Base-by-base conservation (phyloP, 1,140 invertebrate species). In the Homalodisca vitripennis region DNA sequence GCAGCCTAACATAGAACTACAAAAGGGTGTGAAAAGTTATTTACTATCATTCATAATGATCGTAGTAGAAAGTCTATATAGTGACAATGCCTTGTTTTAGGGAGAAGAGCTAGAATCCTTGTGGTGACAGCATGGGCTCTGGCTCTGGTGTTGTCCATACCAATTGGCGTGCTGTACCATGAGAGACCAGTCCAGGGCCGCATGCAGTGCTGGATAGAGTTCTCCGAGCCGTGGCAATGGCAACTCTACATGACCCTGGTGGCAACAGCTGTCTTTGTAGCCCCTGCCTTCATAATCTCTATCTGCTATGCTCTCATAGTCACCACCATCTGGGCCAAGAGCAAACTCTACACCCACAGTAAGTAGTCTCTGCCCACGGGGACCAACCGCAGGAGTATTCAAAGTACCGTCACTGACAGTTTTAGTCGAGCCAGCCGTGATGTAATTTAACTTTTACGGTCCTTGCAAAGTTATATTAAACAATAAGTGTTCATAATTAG, bases 221-320 rank as follows among this genome's bases (percentile, higher is more conserved):
- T 98, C 55, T 83, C 87, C 0, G 83, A 87, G 0, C 82, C 86
- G 0, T 84, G 86, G 77, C 84, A 90, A 57, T 97, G 94, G 95
- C 90, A 92, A 81, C 83, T 97, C 13, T 98, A 96, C 82, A 90
- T 98, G 86, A 91, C 89, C 0, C 75, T 93, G 20, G 89, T 97
- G 0, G 89, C 93, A 2, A 79, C 91, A 1, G 87, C 90, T 32
- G 85, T 97, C 1, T 97, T 98, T 81, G 85, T 95, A 31, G 81
- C 95, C 17, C 96, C 96, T 0, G 91, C 95, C 0, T 73, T 97
- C 46, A 93, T 97, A 73, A 98, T 98, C 53, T 87, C 91, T 0
- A 88, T 89, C 1, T 98, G 95, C 78, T 98, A 98, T 80, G 86
- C 90, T 12, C 87, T 97, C 70, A 98, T 98, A 71, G 93, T 98